These are phyloP conservation scores for Apus apus DNA, from an alignment of 2,113 vertebrate genomes.

Conservation along the genomic window DNA sequence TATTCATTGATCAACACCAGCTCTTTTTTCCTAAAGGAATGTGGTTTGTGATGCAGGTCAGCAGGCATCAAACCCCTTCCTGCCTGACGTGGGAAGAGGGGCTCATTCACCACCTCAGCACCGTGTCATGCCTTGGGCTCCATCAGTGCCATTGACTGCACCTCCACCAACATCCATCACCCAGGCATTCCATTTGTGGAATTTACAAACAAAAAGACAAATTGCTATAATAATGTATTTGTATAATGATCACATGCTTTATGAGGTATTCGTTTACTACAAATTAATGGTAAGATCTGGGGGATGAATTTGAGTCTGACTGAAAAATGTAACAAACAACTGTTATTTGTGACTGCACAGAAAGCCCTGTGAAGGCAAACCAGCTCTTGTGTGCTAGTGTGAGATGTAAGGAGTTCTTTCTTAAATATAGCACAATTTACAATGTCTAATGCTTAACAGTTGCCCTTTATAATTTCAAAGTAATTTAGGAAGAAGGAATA, in stretches of 20 bases:
- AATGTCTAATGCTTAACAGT: not conserved
- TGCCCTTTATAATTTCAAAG: not conserved
- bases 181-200: not conserved
- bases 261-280: not conserved
- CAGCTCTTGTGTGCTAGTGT: not conserved
- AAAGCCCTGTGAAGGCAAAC: not conserved
- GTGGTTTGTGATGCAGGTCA: not conserved
- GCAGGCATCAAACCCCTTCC: not conserved
- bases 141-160: not conserved
- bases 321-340: not conserved
- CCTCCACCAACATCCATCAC: not conserved
- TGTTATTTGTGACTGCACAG: not conserved
- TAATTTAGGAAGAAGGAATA: not conserved
- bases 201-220: constrained; percentile 38
- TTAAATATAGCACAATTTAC: not conserved
- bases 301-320: not conserved
- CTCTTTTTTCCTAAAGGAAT: not conserved
- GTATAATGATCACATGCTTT: not conserved
- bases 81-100: not conserved
- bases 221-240: not conserved
- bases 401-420: not conserved
- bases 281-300: not conserved
- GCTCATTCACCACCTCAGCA: not conserved
- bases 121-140: accelerated
- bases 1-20: not conserved